A percentile compares a stretch with the other conserved stretches of the same genome.
Evolutionary conservation across 2,797 vertebrate genomes (phyloP).

Genomic region (Mallotus villosus): DNA sequence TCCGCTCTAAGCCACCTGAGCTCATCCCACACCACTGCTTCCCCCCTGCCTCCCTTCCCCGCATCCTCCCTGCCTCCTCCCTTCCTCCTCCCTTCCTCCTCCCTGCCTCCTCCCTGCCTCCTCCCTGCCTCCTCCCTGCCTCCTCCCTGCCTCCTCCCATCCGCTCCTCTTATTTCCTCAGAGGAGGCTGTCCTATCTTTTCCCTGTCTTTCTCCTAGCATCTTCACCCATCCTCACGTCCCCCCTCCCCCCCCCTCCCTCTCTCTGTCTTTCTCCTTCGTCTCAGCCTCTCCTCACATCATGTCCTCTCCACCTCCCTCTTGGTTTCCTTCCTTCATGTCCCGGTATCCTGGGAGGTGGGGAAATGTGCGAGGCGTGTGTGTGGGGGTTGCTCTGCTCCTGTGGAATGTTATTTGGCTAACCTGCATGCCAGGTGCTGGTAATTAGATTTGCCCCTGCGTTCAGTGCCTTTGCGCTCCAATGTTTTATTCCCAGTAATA

Average conservation of each 20-base stretch:
- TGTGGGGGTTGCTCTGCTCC: too few relatives aligned
- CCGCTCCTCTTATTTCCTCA: conserved; percentile 29
- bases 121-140: neutral
- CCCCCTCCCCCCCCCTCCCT: too few relatives aligned
- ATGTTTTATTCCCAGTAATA: conserved; percentile 45
- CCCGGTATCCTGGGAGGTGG: too few relatives aligned
- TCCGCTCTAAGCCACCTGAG: conserved; percentile 63
- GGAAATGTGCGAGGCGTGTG: too few relatives aligned
- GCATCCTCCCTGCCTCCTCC: neutral
- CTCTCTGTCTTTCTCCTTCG: too few relatives aligned
- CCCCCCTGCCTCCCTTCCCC: neutral
- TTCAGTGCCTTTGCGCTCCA: conserved; percentile 8
- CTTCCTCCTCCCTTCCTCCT: conserved; percentile 17
- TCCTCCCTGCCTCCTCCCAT: conserved; percentile 10
- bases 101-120: conserved; percentile 26
- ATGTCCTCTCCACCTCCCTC: too few relatives aligned
- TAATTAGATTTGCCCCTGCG: conserved; percentile 33
- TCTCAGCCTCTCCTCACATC: too few relatives aligned
- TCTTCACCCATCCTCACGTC: too few relatives aligned
- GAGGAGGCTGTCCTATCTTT: conserved; percentile 37
- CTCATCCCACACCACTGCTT: conserved; percentile 32
- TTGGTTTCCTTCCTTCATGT: too few relatives aligned
- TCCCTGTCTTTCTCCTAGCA: too few relatives aligned
- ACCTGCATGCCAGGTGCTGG: conserved; percentile 26
- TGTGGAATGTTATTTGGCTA: conserved; percentile 13